phyloP scores from a whole-genome alignment of 2,113 vertebrate species.

The Taxidea taxus region DNA sequence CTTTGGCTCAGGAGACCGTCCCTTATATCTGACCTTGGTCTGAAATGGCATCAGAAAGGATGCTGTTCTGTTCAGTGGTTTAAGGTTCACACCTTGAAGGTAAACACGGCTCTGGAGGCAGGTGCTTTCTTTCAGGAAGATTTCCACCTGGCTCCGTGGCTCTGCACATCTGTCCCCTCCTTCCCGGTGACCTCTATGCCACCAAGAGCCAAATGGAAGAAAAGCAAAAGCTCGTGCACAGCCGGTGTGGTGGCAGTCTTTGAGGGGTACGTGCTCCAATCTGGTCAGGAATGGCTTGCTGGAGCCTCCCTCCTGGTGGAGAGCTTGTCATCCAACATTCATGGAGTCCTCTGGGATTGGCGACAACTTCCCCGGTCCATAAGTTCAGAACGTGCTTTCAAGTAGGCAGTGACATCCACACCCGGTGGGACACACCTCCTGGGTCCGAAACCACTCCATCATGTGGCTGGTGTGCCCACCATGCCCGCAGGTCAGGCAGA shows the following conservation, averaged over 20 bases:
- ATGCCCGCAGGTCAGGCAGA: slow-evolving; percentile 97
- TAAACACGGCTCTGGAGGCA: neutral
- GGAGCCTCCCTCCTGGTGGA: neutral
- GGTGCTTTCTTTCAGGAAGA: neutral
- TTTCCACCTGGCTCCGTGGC: neutral
- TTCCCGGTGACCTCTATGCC: neutral
- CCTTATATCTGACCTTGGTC: neutral
- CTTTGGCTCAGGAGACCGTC: neutral
- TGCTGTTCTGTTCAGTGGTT: rapidly evolving
- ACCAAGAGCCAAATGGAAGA: slow-evolving; percentile 17
- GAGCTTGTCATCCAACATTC: neutral
- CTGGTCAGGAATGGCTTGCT: neutral
- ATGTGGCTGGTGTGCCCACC: slow-evolving; percentile 97
- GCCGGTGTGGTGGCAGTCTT: rapidly evolving
- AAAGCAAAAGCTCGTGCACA: neutral
- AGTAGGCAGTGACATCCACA: slow-evolving; percentile 96
- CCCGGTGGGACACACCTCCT: slow-evolving; percentile 96
- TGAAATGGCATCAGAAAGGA: neutral
- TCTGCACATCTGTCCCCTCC: neutral
- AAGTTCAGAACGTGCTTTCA: slow-evolving; percentile 93
- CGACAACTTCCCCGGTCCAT: rapidly evolving
- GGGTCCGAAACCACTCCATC: slow-evolving; percentile 98
- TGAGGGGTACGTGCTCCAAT: rapidly evolving
- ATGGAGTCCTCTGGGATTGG: rapidly evolving
- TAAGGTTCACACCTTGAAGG: neutral